These are phyloP conservation scores for Rhinichthys osculus DNA, from an alignment of 2,797 vertebrate genomes.

Conservation along the genomic window DNA sequence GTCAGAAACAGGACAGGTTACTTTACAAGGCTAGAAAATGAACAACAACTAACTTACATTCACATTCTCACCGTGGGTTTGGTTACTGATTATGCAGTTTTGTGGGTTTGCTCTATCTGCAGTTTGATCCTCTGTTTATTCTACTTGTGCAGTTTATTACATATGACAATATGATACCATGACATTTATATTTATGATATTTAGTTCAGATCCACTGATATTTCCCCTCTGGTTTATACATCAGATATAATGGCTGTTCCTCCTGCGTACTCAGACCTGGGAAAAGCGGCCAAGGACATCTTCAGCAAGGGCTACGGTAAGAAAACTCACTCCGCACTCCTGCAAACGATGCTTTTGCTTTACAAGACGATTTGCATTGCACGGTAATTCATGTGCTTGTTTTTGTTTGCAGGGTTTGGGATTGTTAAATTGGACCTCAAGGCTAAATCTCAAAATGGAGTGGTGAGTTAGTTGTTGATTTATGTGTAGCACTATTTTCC, in stretches of 20 bases:
- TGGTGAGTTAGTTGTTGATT: conserved; percentile 79
- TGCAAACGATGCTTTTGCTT: background rate
- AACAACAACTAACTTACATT: background rate
- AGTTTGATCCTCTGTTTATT: background rate
- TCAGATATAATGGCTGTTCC: conserved; percentile 89
- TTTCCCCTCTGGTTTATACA: background rate
- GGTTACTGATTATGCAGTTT: background rate
- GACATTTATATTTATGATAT: background rate
- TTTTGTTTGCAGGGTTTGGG: conserved; percentile 85
- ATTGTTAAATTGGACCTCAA: conserved; percentile 93
- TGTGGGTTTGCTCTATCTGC: conserved; percentile 15
- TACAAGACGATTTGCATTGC: background rate
- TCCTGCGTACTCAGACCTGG: conserved; percentile 92
- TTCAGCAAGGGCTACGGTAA: conserved; percentile 97
- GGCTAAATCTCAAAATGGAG: conserved; percentile 93
- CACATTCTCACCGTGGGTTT: background rate
- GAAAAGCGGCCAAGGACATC: conserved; percentile 93
- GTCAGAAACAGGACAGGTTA: background rate
- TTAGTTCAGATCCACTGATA: background rate
- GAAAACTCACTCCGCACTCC: conserved; percentile 39
- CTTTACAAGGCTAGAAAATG: background rate
- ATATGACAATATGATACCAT: background rate
- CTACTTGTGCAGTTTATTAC: no score
- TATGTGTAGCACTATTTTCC: background rate
- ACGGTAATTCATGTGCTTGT: conserved; percentile 14